phyloP scores from a whole-genome alignment of 2,797 vertebrate genomes.

The Luscinia megarhynchos region DNA sequence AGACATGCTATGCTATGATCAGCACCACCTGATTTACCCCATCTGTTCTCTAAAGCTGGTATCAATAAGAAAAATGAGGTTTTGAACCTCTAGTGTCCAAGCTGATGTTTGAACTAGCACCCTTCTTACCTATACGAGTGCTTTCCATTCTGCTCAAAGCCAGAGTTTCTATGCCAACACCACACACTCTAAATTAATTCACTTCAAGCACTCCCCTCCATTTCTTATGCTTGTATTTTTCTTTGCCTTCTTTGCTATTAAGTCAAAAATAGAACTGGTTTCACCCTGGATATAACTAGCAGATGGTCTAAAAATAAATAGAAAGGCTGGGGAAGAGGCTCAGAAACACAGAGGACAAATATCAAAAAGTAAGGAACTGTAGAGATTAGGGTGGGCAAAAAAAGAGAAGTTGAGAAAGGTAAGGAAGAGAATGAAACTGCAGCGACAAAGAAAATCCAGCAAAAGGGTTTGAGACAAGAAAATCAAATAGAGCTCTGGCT shows the following conservation, averaged over 20 bases:
- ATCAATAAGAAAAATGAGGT: not conserved
- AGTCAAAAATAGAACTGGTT: not conserved
- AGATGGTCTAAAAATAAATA: not conserved
- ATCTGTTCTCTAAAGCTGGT: not conserved
- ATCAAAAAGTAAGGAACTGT: not conserved
- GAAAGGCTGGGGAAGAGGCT: not conserved
- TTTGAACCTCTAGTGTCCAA: not conserved
- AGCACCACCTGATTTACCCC: not conserved
- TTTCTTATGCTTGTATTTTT: not conserved
- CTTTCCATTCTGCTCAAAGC: not conserved
- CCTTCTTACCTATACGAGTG: fast-evolving
- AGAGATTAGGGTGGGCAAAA: not conserved
- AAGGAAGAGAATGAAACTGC: not conserved
- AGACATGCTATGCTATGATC: not conserved
- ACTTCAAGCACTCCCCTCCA: not conserved
- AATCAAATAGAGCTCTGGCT: not conserved
- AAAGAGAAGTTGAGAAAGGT: not conserved
- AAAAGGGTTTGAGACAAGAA: not conserved
- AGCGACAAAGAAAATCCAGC: not conserved
- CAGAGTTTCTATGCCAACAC: not conserved
- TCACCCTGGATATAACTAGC: not conserved
- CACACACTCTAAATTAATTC: not conserved
- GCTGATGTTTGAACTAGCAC: not conserved
- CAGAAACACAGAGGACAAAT: not conserved
- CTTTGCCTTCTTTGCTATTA: not conserved